phyloP scores from a whole-genome alignment of 2,797 vertebrate genomes.

The Centropyge bicolor region DNA sequence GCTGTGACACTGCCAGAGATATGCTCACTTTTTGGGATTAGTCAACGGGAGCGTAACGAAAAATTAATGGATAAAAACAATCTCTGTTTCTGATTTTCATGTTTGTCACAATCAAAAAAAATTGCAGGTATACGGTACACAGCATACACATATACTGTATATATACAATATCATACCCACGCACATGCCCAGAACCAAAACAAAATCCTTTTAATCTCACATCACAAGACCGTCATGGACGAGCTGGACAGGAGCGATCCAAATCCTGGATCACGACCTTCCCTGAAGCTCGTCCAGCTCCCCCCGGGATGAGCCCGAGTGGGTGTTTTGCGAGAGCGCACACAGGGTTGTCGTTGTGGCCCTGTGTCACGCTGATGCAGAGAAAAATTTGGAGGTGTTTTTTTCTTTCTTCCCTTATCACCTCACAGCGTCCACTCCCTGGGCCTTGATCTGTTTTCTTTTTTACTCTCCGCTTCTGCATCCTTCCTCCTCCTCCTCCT shows the following conservation, averaged over 20 bases:
- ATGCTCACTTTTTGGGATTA: slow-evolving; percentile 24
- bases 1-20: slow-evolving; percentile 18
- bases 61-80: slow-evolving; percentile 1
- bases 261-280: slow-evolving; percentile 71
- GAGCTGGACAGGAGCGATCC: slow-evolving; percentile 58
- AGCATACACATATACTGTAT: background rate
- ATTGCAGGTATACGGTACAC: slow-evolving; percentile 10
- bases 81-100: background rate
- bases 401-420: slow-evolving; percentile 25
- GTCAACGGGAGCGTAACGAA: slow-evolving; percentile 8
- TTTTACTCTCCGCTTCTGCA: background rate
- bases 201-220: slow-evolving; percentile 62
- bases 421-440: slow-evolving; percentile 16
- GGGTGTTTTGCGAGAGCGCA: slow-evolving; percentile 41
- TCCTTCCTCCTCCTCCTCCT: slow-evolving; percentile 17
- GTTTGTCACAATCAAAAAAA: slow-evolving; percentile 9
- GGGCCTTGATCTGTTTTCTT: slow-evolving; percentile 15
- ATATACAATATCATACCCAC: slow-evolving; percentile 17
- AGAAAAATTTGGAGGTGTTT: slow-evolving; percentile 35
- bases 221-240: slow-evolving; percentile 47
- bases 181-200: slow-evolving; percentile 22
- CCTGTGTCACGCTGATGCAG: slow-evolving; percentile 33
- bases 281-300: slow-evolving; percentile 51
- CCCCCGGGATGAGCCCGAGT: slow-evolving; percentile 35
- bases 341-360: slow-evolving; percentile 16